Conservation (phyloP, 2,888 invertebrate genomes). For the Peribatodes rhomboidaria region DNA sequence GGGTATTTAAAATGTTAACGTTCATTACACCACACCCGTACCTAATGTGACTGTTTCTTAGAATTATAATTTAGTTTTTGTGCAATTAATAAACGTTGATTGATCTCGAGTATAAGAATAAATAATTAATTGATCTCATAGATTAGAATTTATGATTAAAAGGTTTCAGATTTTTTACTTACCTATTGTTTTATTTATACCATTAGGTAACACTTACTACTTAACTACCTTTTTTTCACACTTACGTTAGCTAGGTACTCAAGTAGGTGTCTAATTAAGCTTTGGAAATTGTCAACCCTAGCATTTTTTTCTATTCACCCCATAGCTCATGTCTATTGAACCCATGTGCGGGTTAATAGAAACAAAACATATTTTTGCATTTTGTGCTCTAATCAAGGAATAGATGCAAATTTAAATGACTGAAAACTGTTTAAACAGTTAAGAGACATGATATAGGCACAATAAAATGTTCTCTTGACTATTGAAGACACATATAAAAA, state of each 20-base stretch:
- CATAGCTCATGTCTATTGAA: conserved; percentile 20
- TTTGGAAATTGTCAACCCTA: not conserved
- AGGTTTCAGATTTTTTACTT: not conserved
- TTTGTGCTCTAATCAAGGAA: conserved; percentile 34
- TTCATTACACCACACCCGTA: not conserved
- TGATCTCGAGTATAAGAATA: too few relatives aligned
- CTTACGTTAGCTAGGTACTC: not conserved
- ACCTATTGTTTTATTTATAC: too few relatives aligned
- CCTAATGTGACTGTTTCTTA: conserved; percentile 14
- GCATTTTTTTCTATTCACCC: conserved; percentile 1
- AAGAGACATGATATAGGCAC: conserved; percentile 29
- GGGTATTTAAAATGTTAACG: conserved; percentile 7
- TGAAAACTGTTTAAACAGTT: conserved; percentile 34
- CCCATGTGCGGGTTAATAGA: conserved; percentile 37
- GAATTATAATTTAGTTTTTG: conserved; percentile 21
- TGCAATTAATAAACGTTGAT: conserved; percentile 19
- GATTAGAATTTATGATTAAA: conserved; percentile 10
- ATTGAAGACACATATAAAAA: conserved; percentile 29
- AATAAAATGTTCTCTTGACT: conserved; percentile 30
- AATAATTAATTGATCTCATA: not conserved
- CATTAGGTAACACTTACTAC: too few relatives aligned
- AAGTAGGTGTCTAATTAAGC: too few relatives aligned
- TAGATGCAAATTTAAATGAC: conserved; percentile 30
- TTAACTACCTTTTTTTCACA: not conserved
- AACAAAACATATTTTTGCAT: conserved; percentile 36